A percentile compares a stretch with the other conserved stretches of the same genome.
Evolutionary conservation across 1,140 invertebrate genomes (phyloP).

Genomic region (Drosophila rhopaloa): DNA sequence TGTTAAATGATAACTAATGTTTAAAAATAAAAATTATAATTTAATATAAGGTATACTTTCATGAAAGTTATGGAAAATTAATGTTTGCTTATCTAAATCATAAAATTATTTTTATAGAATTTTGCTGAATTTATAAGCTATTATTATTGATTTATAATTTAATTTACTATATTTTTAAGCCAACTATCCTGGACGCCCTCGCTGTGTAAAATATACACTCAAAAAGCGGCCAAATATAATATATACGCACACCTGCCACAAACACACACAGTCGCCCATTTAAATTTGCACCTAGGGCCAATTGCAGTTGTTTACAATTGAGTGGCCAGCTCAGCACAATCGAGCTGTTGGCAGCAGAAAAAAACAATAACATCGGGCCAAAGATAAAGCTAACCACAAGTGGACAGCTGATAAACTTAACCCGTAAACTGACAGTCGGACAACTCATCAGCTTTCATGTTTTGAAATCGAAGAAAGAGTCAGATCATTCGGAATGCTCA

Average conservation of each 20-base stretch:
- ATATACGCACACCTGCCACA: slow-evolving; percentile 21
- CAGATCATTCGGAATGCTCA: slow-evolving; percentile 14
- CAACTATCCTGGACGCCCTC: slow-evolving; percentile 1
- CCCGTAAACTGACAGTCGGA: slow-evolving; percentile 26
- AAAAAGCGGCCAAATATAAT: slow-evolving; percentile 1
- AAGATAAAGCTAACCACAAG: slow-evolving; percentile 19
- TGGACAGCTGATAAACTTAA: slow-evolving; percentile 43
- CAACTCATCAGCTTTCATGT: slow-evolving; percentile 22
- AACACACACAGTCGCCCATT: slow-evolving; percentile 30
- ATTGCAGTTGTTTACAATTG: slow-evolving; percentile 77
- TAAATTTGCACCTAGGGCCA: slow-evolving; percentile 71
- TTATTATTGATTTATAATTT: neutral
- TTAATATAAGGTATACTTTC: too few relatives aligned
- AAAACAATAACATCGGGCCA: slow-evolving; percentile 18
- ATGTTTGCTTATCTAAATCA: too few relatives aligned
- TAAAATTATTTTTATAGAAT: too few relatives aligned
- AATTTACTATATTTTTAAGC: neutral
- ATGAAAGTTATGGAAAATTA: too few relatives aligned
- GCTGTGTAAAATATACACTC: slow-evolving; percentile 1
- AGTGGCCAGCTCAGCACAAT: slow-evolving; percentile 68
- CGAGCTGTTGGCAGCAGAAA: slow-evolving; percentile 30
- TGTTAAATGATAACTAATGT: too few relatives aligned
- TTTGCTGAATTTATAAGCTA: too few relatives aligned
- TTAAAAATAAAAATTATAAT: too few relatives aligned
- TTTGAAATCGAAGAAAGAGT: slow-evolving; percentile 35